Conservation (phyloP, 2,113 vertebrate species). For the Xenus cinereus region DNA sequence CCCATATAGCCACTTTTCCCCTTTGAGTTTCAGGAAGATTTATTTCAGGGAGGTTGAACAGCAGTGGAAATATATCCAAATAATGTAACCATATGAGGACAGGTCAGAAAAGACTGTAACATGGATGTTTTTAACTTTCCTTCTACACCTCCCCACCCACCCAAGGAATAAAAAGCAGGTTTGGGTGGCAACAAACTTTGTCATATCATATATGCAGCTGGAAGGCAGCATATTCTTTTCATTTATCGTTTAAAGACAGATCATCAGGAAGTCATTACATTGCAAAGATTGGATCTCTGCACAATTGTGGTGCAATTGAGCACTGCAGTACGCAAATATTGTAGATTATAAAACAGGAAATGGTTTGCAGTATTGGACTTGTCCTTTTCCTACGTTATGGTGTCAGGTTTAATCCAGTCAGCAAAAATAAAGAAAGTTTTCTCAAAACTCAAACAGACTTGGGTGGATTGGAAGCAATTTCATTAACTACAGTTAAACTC, state of each 20-base stretch:
- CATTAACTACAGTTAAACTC: background rate
- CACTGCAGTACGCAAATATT: constrained; percentile 79
- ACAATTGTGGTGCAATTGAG: constrained; percentile 81
- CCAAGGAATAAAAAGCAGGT: background rate
- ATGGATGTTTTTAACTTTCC: background rate
- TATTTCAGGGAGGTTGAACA: background rate
- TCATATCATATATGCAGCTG: constrained; percentile 44
- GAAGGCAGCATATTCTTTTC: constrained; percentile 80
- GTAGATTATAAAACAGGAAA: constrained; percentile 74
- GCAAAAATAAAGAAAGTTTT: background rate
- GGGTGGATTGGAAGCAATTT: background rate
- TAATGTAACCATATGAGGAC: background rate
- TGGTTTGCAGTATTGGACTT: constrained; percentile 15
- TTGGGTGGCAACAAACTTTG: constrained; percentile 63
- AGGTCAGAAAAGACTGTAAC: background rate
- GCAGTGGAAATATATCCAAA: background rate
- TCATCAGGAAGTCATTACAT: constrained; percentile 87
- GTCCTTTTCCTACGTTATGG: background rate
- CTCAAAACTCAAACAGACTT: background rate
- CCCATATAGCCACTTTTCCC: background rate
- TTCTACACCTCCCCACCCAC: background rate
- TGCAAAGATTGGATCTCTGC: constrained; percentile 79
- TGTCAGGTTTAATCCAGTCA: constrained; percentile 6
- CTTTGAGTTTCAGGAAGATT: constrained; percentile 18
- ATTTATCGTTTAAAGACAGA: constrained; percentile 88